Evolutionary conservation across 2,113 vertebrate genomes (phyloP).

Genomic region (Phylloscopus trochilus): DNA sequence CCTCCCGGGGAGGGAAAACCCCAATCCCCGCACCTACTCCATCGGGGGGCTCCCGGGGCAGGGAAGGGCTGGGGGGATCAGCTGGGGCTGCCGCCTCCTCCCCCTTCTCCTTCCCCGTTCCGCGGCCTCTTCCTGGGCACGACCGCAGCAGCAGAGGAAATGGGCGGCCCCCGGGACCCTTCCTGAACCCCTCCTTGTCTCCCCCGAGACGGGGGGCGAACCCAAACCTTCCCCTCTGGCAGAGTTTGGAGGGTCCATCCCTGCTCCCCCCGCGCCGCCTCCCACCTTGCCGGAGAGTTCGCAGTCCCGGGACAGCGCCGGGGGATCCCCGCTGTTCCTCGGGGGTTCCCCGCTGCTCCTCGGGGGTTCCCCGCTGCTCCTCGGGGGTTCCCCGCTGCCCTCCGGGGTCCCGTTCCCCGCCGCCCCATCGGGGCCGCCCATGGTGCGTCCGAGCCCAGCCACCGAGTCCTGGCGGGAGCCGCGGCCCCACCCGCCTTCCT

Average conservation of each 20-base stretch:
- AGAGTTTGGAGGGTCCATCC: background rate
- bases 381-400: background rate
- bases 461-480: background rate
- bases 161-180: too few relatives aligned
- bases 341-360: background rate
- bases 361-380: background rate
- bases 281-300: constrained; percentile 73
- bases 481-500: constrained; percentile 36
- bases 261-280: background rate
- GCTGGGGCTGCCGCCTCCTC: background rate
- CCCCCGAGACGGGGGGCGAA: rapidly evolving
- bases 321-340: background rate
- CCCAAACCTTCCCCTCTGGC: background rate
- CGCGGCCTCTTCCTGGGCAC: background rate
- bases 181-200: too few relatives aligned
- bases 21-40: background rate
- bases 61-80: background rate
- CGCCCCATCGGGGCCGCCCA: background rate
- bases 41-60: background rate
- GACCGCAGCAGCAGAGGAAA: background rate
- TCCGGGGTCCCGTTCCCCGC: background rate
- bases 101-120: background rate
- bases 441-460: background rate
- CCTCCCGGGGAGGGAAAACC: background rate
- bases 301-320: constrained; percentile 4